Conservation (phyloP, 2,113 vertebrate genomes). For the Cynocephalus volans region DNA sequence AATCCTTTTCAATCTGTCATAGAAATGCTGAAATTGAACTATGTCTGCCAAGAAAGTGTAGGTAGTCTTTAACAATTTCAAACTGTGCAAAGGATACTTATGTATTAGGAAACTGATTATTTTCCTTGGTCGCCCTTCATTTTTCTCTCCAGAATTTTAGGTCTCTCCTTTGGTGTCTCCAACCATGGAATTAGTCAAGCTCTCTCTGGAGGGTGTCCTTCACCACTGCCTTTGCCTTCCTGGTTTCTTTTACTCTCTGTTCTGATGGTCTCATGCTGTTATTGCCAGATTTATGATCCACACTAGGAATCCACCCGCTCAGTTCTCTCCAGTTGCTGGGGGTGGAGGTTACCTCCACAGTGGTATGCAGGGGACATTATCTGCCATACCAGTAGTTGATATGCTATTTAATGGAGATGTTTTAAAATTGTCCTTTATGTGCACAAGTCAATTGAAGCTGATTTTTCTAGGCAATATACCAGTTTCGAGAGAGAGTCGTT, state of each 20-base stretch:
- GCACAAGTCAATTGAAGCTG: background rate
- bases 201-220: background rate
- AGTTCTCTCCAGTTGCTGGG: background rate
- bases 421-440: background rate
- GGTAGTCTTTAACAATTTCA: conserved; percentile 8
- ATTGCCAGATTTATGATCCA: background rate
- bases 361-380: background rate
- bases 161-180: background rate
- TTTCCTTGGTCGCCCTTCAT: background rate
- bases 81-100: background rate
- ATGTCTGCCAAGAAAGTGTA: background rate
- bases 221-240: background rate
- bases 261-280: background rate
- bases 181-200: background rate
- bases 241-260: background rate
- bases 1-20: background rate
- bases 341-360: background rate
- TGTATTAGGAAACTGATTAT: background rate
- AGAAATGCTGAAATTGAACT: background rate
- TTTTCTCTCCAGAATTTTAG: background rate
- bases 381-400: background rate
- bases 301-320: background rate
- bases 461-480: background rate
- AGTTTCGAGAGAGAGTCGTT: conserved; percentile 3
- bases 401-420: background rate